Conservation (phyloP, 2,797 vertebrate species). For the Esox lucius region DNA sequence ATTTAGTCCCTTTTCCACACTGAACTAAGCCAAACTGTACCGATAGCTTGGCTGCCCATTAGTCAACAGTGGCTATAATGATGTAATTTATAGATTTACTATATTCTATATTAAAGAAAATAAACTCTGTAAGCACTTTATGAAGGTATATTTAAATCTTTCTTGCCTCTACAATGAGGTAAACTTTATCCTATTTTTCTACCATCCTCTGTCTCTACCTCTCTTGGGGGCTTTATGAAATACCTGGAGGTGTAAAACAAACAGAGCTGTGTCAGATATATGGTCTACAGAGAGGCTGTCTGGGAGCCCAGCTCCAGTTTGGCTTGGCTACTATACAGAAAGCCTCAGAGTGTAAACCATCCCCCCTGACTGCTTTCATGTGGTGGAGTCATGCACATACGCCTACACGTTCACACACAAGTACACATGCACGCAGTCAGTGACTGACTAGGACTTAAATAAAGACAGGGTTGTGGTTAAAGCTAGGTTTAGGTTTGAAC, state of each 20-base stretch:
- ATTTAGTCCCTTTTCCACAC: too few species aligned
- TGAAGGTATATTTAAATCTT: neutral
- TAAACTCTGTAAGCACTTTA: neutral
- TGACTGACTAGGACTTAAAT: neutral
- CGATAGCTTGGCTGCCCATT: too few species aligned
- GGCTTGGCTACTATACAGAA: slow-evolving; percentile 39
- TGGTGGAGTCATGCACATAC: slow-evolving; percentile 36
- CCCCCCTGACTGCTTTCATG: slow-evolving; percentile 40
- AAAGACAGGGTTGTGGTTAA: neutral
- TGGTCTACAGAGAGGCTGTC: slow-evolving; percentile 20
- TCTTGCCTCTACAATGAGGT: neutral
- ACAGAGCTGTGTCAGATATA: slow-evolving; percentile 56
- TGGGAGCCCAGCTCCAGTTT: slow-evolving; percentile 41
- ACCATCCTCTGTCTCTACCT: neutral
- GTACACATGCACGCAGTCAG: neutral
- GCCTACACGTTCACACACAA: neutral
- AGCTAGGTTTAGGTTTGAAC: neutral
- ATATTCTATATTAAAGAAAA: slow-evolving; percentile 6
- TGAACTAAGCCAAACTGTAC: too few species aligned
- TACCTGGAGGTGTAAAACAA: slow-evolving; percentile 47
- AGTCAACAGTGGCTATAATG: too few species aligned
- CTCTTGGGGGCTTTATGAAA: slow-evolving; percentile 15
- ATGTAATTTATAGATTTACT: too few species aligned
- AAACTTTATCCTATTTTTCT: neutral
- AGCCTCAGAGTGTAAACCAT: slow-evolving; percentile 14